Base-by-base conservation (phyloP, 1,140 invertebrate genomes). In the Thalassaphorura encarpata region DNA sequence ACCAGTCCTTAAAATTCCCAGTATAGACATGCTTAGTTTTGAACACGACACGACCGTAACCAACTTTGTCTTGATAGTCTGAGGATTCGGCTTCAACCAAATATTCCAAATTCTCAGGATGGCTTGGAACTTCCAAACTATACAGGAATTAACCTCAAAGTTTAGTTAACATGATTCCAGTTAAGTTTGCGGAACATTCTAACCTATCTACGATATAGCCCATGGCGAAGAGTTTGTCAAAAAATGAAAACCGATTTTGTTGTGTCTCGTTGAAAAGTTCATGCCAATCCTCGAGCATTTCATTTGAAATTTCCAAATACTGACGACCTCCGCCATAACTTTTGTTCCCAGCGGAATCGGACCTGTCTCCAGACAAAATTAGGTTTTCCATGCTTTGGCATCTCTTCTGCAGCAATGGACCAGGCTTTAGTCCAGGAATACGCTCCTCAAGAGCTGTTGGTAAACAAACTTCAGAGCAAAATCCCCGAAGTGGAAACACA, bases 1-100 rank as follows among this genome's bases (percentile, higher is more conserved):
- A 51, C 49, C 52, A 51, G 28, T 53, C 53, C 16, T 48, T 28
- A 13, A 64, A 61, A 50, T 64, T 56, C 29, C 62, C 62, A 2
- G 54, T 56, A 42, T 58, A 64, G 2, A 61, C 47, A 18, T 60
- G 31, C 43, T 64, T 64, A 16, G 55, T 58, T 49, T 64, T 64
- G 28, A 64, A 53, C 2, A 64, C 62, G 1, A 57, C 29, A 11
- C 62, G 45, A 23, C 48, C 62, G 27, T 57, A 63, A 23, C 57
- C 54, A 3, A 55, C 18, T 42, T 53, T 56, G 11, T 48, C 19
- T 3, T 52, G n/a, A 11, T 33, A 52, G 26, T 60, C 27, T 2
- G 18, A 8, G 18, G 28, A 23, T 24, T 60, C 57, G 0, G 54
- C 62, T 33, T 56, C 62, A 1, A 63, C 21, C 13, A 63, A 47